Conservation (phyloP, 2,888 invertebrate genomes). For the Nasonia oneida region DNA sequence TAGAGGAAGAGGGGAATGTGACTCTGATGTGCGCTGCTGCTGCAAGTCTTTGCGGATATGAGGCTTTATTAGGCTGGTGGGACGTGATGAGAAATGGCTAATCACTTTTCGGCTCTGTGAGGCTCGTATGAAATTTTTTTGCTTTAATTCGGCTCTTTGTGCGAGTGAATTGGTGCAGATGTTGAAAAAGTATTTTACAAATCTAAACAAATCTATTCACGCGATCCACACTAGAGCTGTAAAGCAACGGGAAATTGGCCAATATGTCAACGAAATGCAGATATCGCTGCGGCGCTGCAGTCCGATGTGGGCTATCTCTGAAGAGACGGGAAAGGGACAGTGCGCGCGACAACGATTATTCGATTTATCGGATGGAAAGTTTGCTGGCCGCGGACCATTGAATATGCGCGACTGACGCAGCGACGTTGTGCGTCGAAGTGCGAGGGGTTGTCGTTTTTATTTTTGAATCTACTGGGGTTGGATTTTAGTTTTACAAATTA, state of each 20-base stretch:
- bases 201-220: not conserved
- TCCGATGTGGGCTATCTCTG: not conserved
- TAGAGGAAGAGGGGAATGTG: not conserved
- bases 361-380: conserved; percentile 39
- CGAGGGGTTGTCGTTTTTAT: not conserved
- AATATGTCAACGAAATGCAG: conserved; percentile 36
- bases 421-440: not conserved
- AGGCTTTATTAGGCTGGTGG: not conserved
- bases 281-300: not conserved
- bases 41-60: not conserved
- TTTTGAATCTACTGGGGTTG: not conserved
- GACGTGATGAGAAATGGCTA: not conserved
- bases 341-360: conserved; percentile 33
- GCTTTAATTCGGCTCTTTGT: not conserved
- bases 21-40: not conserved
- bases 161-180: no score
- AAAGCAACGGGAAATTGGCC: conserved; percentile 20
- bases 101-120: not conserved
- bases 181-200: no score
- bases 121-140: not conserved
- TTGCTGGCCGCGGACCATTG: not conserved
- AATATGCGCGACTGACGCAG: not conserved
- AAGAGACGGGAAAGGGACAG: not conserved
- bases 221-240: not conserved
- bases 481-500: not conserved